A percentile compares a stretch with the other conserved stretches of the same genome.
Conservation (phyloP, 1,140 invertebrate genomes). For the Drosophila triauraria region DNA sequence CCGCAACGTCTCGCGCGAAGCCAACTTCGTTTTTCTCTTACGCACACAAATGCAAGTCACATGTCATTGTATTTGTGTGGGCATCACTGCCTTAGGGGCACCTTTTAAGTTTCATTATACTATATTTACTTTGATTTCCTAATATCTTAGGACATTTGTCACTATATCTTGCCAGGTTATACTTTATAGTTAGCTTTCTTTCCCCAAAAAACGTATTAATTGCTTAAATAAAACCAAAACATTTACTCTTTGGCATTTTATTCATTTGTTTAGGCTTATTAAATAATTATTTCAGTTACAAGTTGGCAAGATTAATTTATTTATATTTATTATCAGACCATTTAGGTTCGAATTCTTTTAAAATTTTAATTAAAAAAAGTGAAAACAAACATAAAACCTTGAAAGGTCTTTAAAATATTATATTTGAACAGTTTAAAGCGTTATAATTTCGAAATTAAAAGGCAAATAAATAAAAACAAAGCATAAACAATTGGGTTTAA, state of each 20-base stretch:
- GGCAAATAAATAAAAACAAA: not conserved
- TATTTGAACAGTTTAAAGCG: not conserved
- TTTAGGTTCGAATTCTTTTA: not conserved
- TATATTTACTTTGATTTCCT: not conserved
- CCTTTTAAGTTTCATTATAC: too few relatives aligned
- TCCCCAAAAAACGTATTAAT: not conserved
- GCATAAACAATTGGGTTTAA: not conserved
- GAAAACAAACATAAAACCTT: not conserved
- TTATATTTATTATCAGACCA: not conserved
- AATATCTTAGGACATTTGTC: not conserved
- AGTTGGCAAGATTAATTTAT: not conserved
- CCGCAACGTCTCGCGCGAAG: too few relatives aligned
- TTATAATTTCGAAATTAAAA: not conserved
- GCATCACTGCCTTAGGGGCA: too few relatives aligned
- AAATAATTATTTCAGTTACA: slow-evolving; percentile 5
- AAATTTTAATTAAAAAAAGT: not conserved
- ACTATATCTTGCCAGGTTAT: not conserved
- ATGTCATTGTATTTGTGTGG: too few relatives aligned
- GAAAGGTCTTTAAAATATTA: not conserved
- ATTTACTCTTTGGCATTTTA: not conserved
- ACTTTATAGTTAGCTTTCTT: not conserved
- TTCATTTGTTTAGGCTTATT: not conserved
- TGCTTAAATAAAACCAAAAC: not conserved
- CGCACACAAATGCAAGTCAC: too few relatives aligned
- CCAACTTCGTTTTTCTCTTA: too few relatives aligned